These are phyloP conservation scores for Nanger granti DNA, from an alignment of 2,113 vertebrate genomes.

Conservation along the genomic window DNA sequence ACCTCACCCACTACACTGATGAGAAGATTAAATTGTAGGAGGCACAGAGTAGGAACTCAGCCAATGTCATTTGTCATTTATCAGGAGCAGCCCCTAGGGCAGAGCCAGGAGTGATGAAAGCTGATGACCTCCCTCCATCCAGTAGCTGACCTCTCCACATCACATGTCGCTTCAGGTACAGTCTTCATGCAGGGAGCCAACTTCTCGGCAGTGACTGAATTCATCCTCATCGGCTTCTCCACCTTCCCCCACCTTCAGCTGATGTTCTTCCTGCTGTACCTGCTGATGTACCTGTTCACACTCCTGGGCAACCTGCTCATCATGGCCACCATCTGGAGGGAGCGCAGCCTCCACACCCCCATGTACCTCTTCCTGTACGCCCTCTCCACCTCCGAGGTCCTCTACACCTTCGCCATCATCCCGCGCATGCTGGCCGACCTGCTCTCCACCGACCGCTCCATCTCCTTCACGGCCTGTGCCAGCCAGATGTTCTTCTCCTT, in stretches of 20 bases:
- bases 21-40: neutral
- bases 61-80: accelerated
- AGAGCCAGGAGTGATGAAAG: neutral
- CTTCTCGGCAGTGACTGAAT: neutral
- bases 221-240: conserved; percentile 52
- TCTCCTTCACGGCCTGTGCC: accelerated
- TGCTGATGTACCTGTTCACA: neutral
- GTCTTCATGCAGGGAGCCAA: conserved; percentile 3
- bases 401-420: neutral
- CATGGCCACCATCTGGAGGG: accelerated
- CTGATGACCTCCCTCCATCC: neutral
- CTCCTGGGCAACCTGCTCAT: neutral
- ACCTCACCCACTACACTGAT: neutral
- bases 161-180: neutral
- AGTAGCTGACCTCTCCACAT: neutral
- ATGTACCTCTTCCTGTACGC: neutral
- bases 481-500: neutral
- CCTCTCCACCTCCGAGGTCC: neutral
- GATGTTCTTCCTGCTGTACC: neutral
- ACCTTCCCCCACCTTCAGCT: conserved; percentile 31
- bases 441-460: neutral
- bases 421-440: neutral
- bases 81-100: neutral
- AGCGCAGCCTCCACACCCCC: neutral
- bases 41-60: too few species aligned